These are phyloP conservation scores for Nemapogon koenigi DNA, from an alignment of 2,888 invertebrate species.

Conservation along the genomic window DNA sequence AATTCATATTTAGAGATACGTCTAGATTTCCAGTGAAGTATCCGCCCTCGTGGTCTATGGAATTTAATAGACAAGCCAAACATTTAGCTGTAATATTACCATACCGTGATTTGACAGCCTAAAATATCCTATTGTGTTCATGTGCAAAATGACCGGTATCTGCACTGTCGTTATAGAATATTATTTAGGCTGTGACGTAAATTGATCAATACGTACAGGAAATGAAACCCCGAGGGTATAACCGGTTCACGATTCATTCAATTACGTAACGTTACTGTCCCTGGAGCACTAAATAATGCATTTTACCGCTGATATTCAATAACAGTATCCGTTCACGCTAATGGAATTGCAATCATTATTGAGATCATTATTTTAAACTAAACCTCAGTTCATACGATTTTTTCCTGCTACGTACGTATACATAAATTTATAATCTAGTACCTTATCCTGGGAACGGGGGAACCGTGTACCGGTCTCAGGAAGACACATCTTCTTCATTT, in stretches of 20 bases:
- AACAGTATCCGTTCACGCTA: slow-evolving; percentile 35
- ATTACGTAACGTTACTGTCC: slow-evolving; percentile 7
- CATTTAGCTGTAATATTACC: slow-evolving; percentile 7
- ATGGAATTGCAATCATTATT: slow-evolving; percentile 37
- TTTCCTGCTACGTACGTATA: no score
- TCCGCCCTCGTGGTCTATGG: slow-evolving; percentile 6
- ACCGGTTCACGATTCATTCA: slow-evolving; percentile 5
- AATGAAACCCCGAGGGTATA: slow-evolving; percentile 8
- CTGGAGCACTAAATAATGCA: slow-evolving; percentile 6
- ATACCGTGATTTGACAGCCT: slow-evolving; percentile 6
- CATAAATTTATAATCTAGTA: no score
- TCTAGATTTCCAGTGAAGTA: no score
- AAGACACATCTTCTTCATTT: no score
- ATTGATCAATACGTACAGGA: slow-evolving; percentile 4
- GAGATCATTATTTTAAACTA: no score
- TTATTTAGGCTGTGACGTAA: slow-evolving; percentile 4
- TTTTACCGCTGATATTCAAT: slow-evolving; percentile 37
- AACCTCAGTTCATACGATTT: no score
- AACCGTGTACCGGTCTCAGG: no score
- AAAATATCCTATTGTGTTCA: neutral
- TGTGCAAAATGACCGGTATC: neutral
- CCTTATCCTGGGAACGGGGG: no score
- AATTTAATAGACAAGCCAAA: slow-evolving; percentile 9
- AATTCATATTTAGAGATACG: no score
- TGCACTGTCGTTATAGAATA: neutral